These are phyloP conservation scores for Tor tambroides DNA, from an alignment of 2,113 vertebrate genomes.

Conservation along the genomic window DNA sequence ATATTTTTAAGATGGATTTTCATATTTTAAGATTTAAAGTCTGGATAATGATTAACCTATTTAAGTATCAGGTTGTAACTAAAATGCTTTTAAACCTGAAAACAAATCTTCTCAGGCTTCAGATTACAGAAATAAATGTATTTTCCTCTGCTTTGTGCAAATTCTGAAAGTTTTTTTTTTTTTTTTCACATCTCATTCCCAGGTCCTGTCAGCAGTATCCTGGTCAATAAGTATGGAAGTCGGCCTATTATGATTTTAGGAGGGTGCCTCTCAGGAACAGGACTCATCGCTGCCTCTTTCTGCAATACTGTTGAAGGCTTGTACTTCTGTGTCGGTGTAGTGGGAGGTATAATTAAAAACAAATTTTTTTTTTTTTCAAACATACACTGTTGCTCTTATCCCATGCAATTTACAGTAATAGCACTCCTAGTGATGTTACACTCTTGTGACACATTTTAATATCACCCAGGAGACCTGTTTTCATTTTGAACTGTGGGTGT, in stretches of 20 bases:
- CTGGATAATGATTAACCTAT: too few species aligned
- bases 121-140: background rate
- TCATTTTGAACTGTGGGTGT: background rate
- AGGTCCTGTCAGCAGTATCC: constrained; percentile 94
- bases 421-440: background rate
- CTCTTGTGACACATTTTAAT: constrained; percentile 31
- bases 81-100: too few species aligned
- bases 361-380: background rate
- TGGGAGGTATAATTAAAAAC: constrained; percentile 85
- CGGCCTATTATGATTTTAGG: constrained; percentile 89
- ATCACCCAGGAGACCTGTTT: background rate
- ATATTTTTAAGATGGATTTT: too few species aligned
- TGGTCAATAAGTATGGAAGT: constrained; percentile 97
- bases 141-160: background rate
- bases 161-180: background rate
- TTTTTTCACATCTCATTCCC: constrained; percentile 1
- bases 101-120: too few species aligned
- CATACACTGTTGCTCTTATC: background rate
- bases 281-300: constrained; percentile 89
- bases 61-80: too few species aligned
- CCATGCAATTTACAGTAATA: constrained; percentile 29
- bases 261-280: constrained; percentile 83
- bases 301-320: constrained; percentile 88
- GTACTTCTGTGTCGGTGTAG: constrained; percentile 92
- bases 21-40: too few species aligned